These are phyloP conservation scores for Ophioninae sp. DNA, from an alignment of 2,888 invertebrate genomes.

Conservation along the genomic window DNA sequence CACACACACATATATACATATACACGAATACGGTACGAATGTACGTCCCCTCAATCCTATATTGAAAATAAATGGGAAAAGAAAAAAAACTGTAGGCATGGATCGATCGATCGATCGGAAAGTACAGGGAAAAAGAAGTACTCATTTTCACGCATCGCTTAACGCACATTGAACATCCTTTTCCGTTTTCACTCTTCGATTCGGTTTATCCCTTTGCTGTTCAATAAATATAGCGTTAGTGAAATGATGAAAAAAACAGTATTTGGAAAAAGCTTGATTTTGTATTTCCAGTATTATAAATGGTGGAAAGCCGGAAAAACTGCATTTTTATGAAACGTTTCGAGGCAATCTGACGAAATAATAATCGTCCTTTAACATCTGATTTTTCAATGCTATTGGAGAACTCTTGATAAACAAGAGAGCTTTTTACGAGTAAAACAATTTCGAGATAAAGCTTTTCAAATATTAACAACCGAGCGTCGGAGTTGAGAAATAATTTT, in stretches of 20 bases:
- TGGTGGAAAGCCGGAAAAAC: not conserved
- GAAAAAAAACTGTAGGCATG: not conserved
- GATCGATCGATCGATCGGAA: not conserved
- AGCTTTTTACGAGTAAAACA: not conserved
- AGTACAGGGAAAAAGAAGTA: not conserved
- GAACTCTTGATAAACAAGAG: not conserved
- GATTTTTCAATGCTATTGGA: not conserved
- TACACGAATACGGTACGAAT: not conserved
- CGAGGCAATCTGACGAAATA: not conserved
- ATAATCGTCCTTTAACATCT: not conserved
- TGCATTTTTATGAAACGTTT: not conserved
- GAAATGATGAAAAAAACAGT: not conserved
- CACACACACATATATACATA: not conserved
- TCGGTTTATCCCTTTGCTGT: not conserved
- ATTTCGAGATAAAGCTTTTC: not conserved
- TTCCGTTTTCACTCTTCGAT: slow-evolving; percentile 14
- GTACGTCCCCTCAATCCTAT: not conserved
- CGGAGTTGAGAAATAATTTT: not conserved
- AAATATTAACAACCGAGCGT: not conserved
- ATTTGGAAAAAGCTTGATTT: not conserved
- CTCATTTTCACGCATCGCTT: slow-evolving; percentile 5
- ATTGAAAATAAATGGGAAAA: slow-evolving; percentile 4
- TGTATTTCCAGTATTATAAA: not conserved
- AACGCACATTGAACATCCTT: not conserved
- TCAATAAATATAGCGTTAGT: not conserved